Conservation (phyloP, 2,888 invertebrate species). For the Drosophila atroscutellata region DNA sequence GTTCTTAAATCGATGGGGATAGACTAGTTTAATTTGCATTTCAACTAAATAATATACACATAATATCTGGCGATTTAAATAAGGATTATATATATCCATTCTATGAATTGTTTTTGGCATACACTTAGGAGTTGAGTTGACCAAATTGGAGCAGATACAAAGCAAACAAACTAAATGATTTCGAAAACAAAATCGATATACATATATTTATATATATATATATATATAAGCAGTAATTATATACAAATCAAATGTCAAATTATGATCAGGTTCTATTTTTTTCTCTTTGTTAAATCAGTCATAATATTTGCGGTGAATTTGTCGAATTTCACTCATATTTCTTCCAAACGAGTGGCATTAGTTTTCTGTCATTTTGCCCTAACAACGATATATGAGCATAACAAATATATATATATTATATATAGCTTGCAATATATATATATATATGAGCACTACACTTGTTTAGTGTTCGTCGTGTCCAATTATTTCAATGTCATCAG, state of each 20-base stretch:
- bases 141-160: constrained; percentile 28
- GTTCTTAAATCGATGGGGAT: constrained; percentile 49
- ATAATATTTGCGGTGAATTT: constrained; percentile 60
- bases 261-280: constrained; percentile 46
- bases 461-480: constrained; percentile 81
- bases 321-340: constrained; percentile 52
- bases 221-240: constrained; percentile 38
- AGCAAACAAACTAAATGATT: constrained; percentile 48
- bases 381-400: constrained; percentile 18
- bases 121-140: constrained; percentile 51
- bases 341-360: constrained; percentile 21
- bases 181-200: constrained; percentile 65
- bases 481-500: constrained; percentile 85
- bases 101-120: constrained; percentile 60
- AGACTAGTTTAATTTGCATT: constrained; percentile 48
- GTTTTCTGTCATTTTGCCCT: constrained; percentile 29
- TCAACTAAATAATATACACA: constrained; percentile 67
- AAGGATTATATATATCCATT: constrained; percentile 49
- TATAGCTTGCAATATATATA: constrained; percentile 13
- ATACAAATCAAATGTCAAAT: constrained; percentile 69
- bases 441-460: constrained; percentile 13
- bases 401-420: constrained; percentile 11
- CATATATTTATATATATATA: constrained; percentile 26
- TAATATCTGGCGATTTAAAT: constrained; percentile 44
- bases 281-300: constrained; percentile 55